Base-by-base conservation (phyloP, 1,140 invertebrate genomes). In the Psix sp. region DNA sequence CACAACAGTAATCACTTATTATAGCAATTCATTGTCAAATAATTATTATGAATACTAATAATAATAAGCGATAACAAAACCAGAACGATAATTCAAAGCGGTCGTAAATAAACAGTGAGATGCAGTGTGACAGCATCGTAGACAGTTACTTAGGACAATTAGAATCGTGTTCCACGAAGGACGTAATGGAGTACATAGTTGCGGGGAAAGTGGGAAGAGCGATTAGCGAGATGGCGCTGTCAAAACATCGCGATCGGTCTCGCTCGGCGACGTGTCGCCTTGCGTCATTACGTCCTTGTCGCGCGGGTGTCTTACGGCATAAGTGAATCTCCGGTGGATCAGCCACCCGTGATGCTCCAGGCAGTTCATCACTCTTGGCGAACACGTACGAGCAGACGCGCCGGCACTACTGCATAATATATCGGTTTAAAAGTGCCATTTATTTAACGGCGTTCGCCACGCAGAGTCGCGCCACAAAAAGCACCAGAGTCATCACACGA, bases 391-490 rank as follows among this genome's bases (percentile, higher is more conserved):
- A 68, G 57, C 62, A 51, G 49, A 54, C 76, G 74, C 39, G 51
- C 54, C 46, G 62, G 76, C 74, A 45, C 39, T 35, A 66, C 74
- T 77, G 77, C 80, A 81, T 87, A 86, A 86, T 86, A 86, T 86
- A 84, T 86, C 80, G 83, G 82, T 79, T 83, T 82, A 84, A 84
- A 83, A 85, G 84, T 84, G 77, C 81, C 84, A 86, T 87, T 87
- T 86, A 84, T 86, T 86, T 81, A 82, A 82, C 80, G 77, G 78
- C 80, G 78, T 78, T 84, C 82, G 77, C 77, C 76, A 72, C 76
- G 71, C 74, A 76, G 74, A 79, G 70, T 74, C 76, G 43, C 77
- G 73, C 75, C 56, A 83, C 79, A 82, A 82, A 82, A 80, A 77
- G 70, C 73, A 76, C n/a, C n/a, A n/a, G n/a, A n/a, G n/a, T n/a